phyloP scores from a whole-genome alignment of 2,113 vertebrate genomes.

The Macroglossus sobrinus region DNA sequence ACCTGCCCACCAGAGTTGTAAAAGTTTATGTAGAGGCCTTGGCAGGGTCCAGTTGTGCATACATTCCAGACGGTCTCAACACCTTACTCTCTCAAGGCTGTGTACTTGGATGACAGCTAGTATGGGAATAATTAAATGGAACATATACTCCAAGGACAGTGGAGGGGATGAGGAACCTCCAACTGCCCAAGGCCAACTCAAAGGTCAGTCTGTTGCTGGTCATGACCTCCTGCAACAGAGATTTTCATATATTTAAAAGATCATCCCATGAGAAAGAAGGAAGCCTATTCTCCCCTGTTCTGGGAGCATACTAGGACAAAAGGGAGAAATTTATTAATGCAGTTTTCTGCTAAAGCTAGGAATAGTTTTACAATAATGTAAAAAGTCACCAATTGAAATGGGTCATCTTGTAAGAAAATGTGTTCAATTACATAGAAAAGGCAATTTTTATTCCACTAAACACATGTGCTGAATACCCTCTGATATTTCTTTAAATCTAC shows the following conservation, averaged over 20 bases:
- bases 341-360: not conserved
- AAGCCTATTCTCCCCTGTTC: not conserved
- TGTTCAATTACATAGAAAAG: not conserved
- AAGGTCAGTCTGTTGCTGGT: not conserved
- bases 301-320: not conserved
- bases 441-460: not conserved
- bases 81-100: not conserved
- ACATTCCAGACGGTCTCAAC: not conserved
- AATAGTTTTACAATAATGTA: not conserved
- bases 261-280: fast-evolving
- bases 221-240: not conserved
- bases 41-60: not conserved
- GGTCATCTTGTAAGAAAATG: not conserved
- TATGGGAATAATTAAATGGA: not conserved
- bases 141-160: not conserved
- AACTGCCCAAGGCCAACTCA: too few species aligned
- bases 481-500: not conserved
- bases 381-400: not conserved
- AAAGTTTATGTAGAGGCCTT: not conserved
- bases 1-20: not conserved
- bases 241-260: not conserved
- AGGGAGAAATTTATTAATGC: fast-evolving
- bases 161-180: not conserved
- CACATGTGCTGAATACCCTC: not conserved
- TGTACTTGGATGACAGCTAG: not conserved